Conservation (phyloP, 1,140 invertebrate genomes). For the Sarcophaga peregrina region DNA sequence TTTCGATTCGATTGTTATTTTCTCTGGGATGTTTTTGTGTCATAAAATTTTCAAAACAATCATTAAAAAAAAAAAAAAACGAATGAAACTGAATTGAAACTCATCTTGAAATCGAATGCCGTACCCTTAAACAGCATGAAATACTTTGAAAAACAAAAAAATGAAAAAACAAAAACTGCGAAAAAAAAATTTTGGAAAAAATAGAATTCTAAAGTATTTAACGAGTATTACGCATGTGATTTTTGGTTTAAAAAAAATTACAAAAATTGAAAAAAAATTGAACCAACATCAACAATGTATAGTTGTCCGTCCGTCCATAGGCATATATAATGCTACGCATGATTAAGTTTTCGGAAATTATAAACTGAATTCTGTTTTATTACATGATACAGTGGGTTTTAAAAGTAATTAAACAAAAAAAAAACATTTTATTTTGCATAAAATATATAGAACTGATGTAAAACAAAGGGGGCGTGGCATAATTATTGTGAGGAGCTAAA, state of each 20-base stretch:
- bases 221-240: constrained; percentile 10
- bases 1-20: neutral
- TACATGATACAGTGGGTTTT: too few species aligned
- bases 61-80: too few species aligned
- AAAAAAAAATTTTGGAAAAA: neutral
- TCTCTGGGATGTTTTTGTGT: too few species aligned
- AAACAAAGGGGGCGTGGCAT: too few species aligned
- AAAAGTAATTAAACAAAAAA: too few species aligned
- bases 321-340: neutral
- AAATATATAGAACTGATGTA: too few species aligned
- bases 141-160: neutral
- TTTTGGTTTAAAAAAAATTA: neutral
- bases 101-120: constrained; percentile 8
- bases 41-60: too few species aligned
- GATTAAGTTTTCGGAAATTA: neutral
- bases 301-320: neutral
- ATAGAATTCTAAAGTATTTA: neutral
- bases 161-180: neutral
- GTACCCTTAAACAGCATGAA: neutral
- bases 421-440: too few species aligned
- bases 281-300: too few species aligned
- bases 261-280: neutral
- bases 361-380: too few species aligned
- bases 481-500: too few species aligned
- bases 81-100: neutral